Conservation (phyloP, 2,113 vertebrate genomes). For the Morone saxatilis region DNA sequence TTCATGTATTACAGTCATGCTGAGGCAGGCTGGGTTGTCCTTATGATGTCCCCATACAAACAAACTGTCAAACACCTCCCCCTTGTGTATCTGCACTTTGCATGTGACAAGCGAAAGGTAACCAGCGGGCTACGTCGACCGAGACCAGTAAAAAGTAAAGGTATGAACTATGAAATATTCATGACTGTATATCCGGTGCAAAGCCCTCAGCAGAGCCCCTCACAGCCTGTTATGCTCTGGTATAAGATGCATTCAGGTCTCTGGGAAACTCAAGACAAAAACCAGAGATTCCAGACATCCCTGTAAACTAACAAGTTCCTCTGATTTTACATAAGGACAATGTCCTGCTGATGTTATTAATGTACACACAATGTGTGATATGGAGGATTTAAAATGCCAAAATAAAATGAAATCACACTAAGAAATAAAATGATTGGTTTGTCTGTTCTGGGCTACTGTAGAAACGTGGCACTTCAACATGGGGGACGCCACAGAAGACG, state of each 20-base stretch:
- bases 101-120: constrained; percentile 56
- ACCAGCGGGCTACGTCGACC: constrained; percentile 49
- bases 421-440: neutral
- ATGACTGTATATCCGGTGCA: constrained; percentile 61
- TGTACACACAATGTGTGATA: neutral
- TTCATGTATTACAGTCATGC: constrained; percentile 60
- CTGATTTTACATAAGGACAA: constrained; percentile 42
- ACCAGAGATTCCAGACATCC: constrained; percentile 18
- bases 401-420: neutral
- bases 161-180: constrained; percentile 75
- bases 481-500: too few relatives aligned
- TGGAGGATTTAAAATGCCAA: constrained; percentile 3
- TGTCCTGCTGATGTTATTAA: constrained; percentile 24
- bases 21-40: constrained; percentile 49
- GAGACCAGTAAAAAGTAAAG: constrained; percentile 63
- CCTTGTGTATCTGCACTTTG: constrained; percentile 58
- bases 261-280: constrained; percentile 47
- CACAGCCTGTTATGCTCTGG: constrained; percentile 55
- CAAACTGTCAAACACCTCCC: constrained; percentile 49
- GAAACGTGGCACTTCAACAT: too few relatives aligned
- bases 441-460: too few relatives aligned
- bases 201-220: constrained; percentile 61
- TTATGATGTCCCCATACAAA: constrained; percentile 64
- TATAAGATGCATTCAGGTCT: constrained; percentile 40
- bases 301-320: constrained; percentile 19